Evolutionary conservation across 1,140 invertebrate genomes (phyloP).

Genomic region (Halyomorpha halys): DNA sequence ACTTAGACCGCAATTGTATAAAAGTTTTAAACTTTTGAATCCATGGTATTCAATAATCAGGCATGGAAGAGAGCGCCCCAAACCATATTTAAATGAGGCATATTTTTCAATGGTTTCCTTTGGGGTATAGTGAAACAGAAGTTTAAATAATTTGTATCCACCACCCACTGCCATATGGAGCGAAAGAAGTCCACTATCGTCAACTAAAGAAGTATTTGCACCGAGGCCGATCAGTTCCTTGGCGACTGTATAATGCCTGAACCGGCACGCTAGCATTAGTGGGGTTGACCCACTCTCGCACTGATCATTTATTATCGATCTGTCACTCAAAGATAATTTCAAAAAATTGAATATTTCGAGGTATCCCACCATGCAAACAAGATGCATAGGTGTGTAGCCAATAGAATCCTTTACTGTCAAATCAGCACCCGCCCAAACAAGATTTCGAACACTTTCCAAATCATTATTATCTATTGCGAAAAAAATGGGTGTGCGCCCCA

Average conservation of each 20-base stretch:
- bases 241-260: not conserved
- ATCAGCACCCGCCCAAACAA: slow-evolving; percentile 1
- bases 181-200: slow-evolving; percentile 5
- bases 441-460: not conserved
- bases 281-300: slow-evolving; percentile 4
- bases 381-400: slow-evolving; percentile 10
- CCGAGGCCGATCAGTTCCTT: slow-evolving; percentile 9
- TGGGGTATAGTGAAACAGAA: slow-evolving; percentile 7
- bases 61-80: slow-evolving; percentile 8
- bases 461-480: slow-evolving; percentile 7
- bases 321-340: not conserved
- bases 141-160: slow-evolving; percentile 15
- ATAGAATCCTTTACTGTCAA: not conserved
- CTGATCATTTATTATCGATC: not conserved
- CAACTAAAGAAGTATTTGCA: slow-evolving; percentile 5
- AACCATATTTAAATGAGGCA: not conserved
- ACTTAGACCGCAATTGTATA: slow-evolving; percentile 7
- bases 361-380: slow-evolving; percentile 3
- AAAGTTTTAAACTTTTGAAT: slow-evolving; percentile 4
- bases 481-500: slow-evolving; percentile 7
- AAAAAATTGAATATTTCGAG: slow-evolving; percentile 17
- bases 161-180: slow-evolving; percentile 18
- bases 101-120: slow-evolving; percentile 10
- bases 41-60: slow-evolving; percentile 10
- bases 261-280: slow-evolving; percentile 15